Evolutionary conservation across 2,888 invertebrate genomes (phyloP).

Genomic region (Leucoptera coffeella): DNA sequence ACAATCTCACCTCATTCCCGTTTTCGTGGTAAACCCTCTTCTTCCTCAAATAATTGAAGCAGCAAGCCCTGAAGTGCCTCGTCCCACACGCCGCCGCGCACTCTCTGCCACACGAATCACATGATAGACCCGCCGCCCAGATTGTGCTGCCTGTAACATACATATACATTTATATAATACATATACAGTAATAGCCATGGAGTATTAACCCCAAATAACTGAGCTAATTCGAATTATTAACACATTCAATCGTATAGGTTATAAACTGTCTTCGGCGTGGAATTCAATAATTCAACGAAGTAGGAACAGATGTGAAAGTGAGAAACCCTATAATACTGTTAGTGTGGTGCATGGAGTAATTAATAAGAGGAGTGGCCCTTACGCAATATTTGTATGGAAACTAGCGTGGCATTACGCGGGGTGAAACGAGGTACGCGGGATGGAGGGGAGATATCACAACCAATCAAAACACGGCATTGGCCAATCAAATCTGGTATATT

Average conservation of each 20-base stretch:
- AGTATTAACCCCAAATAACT: background rate
- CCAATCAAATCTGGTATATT: no score
- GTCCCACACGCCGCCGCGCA: conserved; percentile 64
- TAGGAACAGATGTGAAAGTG: background rate
- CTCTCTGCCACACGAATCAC: conserved; percentile 64
- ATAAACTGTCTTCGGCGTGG: no score
- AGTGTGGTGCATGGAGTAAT: no score
- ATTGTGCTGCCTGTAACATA: conserved; percentile 23
- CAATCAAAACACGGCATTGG: no score
- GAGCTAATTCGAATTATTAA: background rate
- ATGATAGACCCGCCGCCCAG: conserved; percentile 54
- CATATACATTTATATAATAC: background rate
- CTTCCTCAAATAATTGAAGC: conserved; percentile 66
- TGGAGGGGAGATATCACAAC: no score
- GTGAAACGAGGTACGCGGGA: no score
- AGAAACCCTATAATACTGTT: no score
- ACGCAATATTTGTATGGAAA: no score
- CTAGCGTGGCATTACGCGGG: no score
- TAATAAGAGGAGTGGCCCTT: no score
- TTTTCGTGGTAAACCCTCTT: conserved; percentile 19
- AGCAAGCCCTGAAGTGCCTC: conserved; percentile 62
- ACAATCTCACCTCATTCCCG: conserved; percentile 3
- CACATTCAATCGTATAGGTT: background rate
- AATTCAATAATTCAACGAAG: no score
- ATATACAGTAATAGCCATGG: background rate